A percentile compares a stretch with the other conserved stretches of the same genome.
Evolutionary conservation across 2,888 invertebrate genomes (phyloP).

Genomic region (Orchesellides sinensis): DNA sequence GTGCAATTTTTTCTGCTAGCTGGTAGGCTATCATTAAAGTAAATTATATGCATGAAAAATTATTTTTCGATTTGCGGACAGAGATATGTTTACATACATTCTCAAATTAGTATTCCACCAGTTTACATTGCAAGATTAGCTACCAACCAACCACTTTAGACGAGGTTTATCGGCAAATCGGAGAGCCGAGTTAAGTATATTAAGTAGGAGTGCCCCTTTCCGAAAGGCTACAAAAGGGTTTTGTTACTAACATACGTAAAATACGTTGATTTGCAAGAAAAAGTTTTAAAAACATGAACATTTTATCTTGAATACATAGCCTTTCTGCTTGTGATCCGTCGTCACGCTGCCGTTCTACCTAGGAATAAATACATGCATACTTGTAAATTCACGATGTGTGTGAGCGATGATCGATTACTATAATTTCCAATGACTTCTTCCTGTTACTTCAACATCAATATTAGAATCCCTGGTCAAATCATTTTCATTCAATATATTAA

Average conservation of each 20-base stretch:
- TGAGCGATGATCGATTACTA: slow-evolving; percentile 38
- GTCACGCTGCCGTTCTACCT: too few relatives aligned
- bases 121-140: neutral
- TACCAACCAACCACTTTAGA: neutral
- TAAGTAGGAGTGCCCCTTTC: too few relatives aligned
- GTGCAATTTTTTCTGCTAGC: slow-evolving; percentile 56
- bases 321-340: too few relatives aligned
- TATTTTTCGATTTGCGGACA: slow-evolving; percentile 38
- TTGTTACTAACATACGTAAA: too few relatives aligned
- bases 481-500: too few relatives aligned
- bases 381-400: neutral
- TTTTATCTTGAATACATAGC: too few relatives aligned
- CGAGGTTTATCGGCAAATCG: too few relatives aligned
- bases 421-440: slow-evolving; percentile 42
- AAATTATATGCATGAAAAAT: slow-evolving; percentile 43
- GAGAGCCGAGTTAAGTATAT: too few relatives aligned
- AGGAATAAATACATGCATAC: neutral
- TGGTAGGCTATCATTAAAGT: slow-evolving; percentile 41
- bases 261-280: too few relatives aligned
- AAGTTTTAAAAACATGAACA: too few relatives aligned
- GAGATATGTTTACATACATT: slow-evolving; percentile 3
- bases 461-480: neutral
- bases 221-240: too few relatives aligned
- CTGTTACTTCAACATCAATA: neutral
- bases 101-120: neutral